Percentiles rank a stretch among this genome's conserved stretches.
Conservation (phyloP, 2,888 invertebrate genomes). For the Seladonia tumulorum region DNA sequence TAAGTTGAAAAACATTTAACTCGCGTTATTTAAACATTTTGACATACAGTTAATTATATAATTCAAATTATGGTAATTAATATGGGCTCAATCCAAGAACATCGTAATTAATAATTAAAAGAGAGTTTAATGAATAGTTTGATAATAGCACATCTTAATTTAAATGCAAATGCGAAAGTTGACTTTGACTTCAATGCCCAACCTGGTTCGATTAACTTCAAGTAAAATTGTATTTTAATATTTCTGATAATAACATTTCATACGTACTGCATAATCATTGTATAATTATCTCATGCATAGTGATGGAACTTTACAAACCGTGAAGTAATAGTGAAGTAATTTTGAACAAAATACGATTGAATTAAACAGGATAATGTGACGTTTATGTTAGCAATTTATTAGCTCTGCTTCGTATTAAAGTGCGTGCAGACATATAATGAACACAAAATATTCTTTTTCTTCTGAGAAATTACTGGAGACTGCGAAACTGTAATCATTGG, state of each 20-base stretch:
- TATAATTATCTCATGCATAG: not conserved
- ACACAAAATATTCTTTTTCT: not conserved
- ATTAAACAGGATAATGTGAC: not conserved
- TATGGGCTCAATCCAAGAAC: not conserved
- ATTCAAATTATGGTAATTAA: not conserved
- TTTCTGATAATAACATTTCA: not conserved
- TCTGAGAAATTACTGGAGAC: not conserved
- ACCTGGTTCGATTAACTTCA: not conserved
- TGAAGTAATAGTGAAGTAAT: not conserved
- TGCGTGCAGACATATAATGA: no score
- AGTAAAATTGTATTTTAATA: not conserved
- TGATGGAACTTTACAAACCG: not conserved
- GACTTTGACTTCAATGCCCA: not conserved
- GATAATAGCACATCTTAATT: not conserved
- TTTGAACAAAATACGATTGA: not conserved
- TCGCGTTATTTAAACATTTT: no score
- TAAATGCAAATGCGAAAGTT: not conserved
- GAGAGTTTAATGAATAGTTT: no score
- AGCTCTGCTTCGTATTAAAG: no score
- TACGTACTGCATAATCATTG: not conserved
- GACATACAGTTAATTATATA: no score
- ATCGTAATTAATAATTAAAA: no score
- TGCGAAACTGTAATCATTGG: no score
- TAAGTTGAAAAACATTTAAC: no score
- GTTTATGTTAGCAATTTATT: no score